Conservation (phyloP, 2,797 vertebrate species). For the Aulostomus chinensis region DNA sequence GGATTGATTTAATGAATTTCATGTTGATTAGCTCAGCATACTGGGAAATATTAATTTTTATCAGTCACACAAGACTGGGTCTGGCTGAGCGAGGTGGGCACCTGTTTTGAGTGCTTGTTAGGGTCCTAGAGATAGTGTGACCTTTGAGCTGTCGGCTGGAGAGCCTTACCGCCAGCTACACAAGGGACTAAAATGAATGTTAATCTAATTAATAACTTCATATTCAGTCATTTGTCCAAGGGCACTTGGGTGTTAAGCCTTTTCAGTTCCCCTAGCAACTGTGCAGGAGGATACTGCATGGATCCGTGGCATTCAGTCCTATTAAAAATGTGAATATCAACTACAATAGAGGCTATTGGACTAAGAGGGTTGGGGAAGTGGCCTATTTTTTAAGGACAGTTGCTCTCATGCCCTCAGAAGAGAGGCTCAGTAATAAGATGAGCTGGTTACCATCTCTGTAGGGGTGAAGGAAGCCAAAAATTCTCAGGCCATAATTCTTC, state of each 20-base stretch:
- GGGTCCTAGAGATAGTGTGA: conserved; percentile 18
- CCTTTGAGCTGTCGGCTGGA: conserved; percentile 34
- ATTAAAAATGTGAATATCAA: conserved; percentile 56
- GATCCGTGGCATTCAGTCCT: conserved; percentile 39
- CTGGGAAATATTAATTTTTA: not conserved
- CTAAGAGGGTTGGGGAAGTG: conserved; percentile 40
- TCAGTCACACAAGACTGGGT: conserved; percentile 2
- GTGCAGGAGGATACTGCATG: conserved; percentile 19
- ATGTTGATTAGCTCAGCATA: not conserved
- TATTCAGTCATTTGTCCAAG: conserved; percentile 48
- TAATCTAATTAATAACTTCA: conserved; percentile 57
- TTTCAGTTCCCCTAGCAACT: conserved; percentile 64
- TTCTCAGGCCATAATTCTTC: conserved; percentile 96
- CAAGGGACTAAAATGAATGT: conserved; percentile 28
- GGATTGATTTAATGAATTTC: no score
- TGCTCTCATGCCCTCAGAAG: conserved; percentile 29
- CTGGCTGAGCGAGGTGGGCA: conserved; percentile 12
- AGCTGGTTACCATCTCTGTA: conserved; percentile 90
- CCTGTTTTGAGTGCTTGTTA: conserved; percentile 20
- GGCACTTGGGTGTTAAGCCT: conserved; percentile 39
- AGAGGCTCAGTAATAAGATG: conserved; percentile 30
- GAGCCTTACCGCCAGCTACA: conserved; percentile 8
- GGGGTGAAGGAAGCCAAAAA: conserved; percentile 96
- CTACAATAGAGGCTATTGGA: conserved; percentile 42
- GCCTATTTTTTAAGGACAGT: conserved; percentile 45